Conservation (phyloP, 2,797 vertebrate genomes). For the Phrynocephalus vlangalii region DNA sequence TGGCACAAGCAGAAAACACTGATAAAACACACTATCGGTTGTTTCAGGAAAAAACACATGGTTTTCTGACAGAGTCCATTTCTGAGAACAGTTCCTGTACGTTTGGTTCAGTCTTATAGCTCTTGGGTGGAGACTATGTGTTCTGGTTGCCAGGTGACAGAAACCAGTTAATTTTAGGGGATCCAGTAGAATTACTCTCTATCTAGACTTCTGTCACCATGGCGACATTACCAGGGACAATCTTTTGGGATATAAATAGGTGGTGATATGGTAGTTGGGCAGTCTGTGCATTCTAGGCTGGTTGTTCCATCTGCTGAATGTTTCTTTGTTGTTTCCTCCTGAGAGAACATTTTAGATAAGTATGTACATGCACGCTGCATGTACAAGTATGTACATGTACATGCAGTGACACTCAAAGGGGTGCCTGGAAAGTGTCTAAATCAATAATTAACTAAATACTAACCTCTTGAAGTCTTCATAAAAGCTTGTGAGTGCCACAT, state of each 20-base stretch:
- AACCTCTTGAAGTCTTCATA: neutral
- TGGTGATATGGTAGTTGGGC: neutral
- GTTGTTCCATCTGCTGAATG: neutral
- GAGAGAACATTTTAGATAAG: neutral
- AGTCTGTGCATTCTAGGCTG: neutral
- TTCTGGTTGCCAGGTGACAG: slow-evolving; percentile 25
- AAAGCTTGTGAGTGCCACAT: neutral
- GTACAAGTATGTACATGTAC: neutral
- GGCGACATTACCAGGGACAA: neutral
- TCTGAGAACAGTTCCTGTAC: neutral
- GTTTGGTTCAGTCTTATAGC: neutral
- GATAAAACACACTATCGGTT: neutral
- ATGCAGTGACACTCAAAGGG: neutral
- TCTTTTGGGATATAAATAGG: slow-evolving; percentile 11
- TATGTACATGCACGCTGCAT: neutral
- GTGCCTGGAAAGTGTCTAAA: neutral
- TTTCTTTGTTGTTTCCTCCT: neutral
- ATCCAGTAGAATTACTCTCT: neutral
- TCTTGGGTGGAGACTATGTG: neutral
- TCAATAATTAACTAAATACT: neutral
- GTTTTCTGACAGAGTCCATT: slow-evolving; percentile 4
- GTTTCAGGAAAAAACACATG: neutral
- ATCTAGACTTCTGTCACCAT: slow-evolving; percentile 1
- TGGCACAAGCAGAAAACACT: neutral
- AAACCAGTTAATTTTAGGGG: slow-evolving; percentile 4